Percentiles rank a stretch among this genome's conserved stretches.
Evolutionary conservation across 2,888 invertebrate species (phyloP).

Genomic region (Xiphydria camelus): DNA sequence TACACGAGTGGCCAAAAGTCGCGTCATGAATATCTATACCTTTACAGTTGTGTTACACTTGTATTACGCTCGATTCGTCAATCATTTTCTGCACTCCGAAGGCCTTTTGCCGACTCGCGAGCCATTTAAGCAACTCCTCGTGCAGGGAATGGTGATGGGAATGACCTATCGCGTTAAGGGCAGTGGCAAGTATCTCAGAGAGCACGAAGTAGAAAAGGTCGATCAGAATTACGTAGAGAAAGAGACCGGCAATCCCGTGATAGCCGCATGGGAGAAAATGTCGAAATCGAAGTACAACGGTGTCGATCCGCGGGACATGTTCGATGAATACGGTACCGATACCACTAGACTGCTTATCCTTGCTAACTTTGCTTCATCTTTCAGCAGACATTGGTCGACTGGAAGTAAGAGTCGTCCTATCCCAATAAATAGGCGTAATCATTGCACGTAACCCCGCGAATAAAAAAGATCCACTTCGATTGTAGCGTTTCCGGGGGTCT

Average conservation of each 20-base stretch:
- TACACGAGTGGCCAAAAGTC: too few species aligned
- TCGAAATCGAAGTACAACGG: slow-evolving; percentile 98
- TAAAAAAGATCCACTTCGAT: too few species aligned
- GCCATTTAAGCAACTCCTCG: slow-evolving; percentile 88
- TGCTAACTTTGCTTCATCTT: slow-evolving; percentile 87
- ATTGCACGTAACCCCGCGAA: too few species aligned
- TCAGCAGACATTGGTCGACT: slow-evolving; percentile 86
- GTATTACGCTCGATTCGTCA: slow-evolving; percentile 94
- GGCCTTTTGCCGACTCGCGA: slow-evolving; percentile 77
- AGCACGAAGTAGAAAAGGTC: slow-evolving; percentile 65
- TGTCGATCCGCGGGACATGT: slow-evolving; percentile 84
- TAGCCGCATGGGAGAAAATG: slow-evolving; percentile 95
- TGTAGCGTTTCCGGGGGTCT: slow-evolving; percentile 84
- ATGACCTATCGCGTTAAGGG: slow-evolving; percentile 74
- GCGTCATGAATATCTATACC: too few species aligned
- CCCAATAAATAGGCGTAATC: too few species aligned
- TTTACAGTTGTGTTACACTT: slow-evolving; percentile 85
- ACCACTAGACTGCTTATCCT: slow-evolving; percentile 87
- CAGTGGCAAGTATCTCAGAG: slow-evolving; percentile 77
- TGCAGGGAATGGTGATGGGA: slow-evolving; percentile 96
- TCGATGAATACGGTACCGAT: slow-evolving; percentile 83
- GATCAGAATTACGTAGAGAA: slow-evolving; percentile 66
- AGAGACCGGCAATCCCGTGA: slow-evolving; percentile 69
- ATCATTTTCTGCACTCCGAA: slow-evolving; percentile 84
- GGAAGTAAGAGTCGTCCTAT: slow-evolving; percentile 78